Conservation (phyloP, 2,888 invertebrate genomes). For the Tridacna gigas region DNA sequence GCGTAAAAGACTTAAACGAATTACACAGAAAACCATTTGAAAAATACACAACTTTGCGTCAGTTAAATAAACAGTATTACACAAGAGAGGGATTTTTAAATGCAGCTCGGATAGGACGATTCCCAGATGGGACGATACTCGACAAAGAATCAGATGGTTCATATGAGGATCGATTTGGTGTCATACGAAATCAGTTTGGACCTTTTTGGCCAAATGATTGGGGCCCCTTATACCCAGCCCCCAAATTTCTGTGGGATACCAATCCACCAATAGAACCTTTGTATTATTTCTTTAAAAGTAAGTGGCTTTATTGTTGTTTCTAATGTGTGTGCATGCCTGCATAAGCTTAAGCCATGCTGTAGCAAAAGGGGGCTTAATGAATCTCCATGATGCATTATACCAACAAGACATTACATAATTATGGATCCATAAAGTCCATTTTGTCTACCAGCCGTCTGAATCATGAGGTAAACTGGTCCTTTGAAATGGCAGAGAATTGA, state of each 20-base stretch:
- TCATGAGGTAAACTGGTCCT: too few relatives aligned
- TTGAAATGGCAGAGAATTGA: too few relatives aligned
- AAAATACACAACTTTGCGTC: conserved; percentile 66
- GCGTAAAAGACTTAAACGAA: conserved; percentile 73
- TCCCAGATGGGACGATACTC: conserved; percentile 78
- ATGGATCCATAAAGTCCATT: too few relatives aligned
- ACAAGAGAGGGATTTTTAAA: conserved; percentile 81
- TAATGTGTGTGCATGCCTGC: too few relatives aligned
- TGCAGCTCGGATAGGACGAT: conserved; percentile 74
- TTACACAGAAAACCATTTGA: conserved; percentile 67
- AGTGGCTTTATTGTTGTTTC: conserved; percentile 36
- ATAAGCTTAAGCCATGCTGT: too few relatives aligned
- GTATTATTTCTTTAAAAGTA: conserved; percentile 72
- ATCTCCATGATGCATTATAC: too few relatives aligned
- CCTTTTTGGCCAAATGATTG: conserved; percentile 84
- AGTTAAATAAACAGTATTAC: conserved; percentile 74
- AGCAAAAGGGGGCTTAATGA: too few relatives aligned
- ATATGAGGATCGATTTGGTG: conserved; percentile 81
- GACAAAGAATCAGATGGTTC: conserved; percentile 70
- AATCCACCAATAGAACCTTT: conserved; percentile 72
- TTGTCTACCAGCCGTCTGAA: too few relatives aligned
- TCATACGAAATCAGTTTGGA: conserved; percentile 80
- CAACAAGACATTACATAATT: too few relatives aligned
- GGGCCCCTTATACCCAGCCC: conserved; percentile 81
- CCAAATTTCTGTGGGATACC: conserved; percentile 73